Conservation (phyloP, 2,888 invertebrate species). For the Drosophila lacicola region DNA sequence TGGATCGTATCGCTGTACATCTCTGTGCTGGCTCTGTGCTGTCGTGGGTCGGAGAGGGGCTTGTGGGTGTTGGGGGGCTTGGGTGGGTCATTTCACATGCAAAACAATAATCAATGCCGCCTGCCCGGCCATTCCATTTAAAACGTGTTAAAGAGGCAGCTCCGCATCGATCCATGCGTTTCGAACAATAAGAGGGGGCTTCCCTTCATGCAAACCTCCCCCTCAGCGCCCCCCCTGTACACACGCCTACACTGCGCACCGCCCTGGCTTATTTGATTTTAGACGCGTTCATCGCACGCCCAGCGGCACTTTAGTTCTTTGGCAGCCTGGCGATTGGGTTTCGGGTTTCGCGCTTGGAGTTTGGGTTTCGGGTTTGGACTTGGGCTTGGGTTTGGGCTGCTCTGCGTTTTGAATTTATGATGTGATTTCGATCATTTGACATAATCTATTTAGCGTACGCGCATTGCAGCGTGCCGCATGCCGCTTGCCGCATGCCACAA, state of each 20-base stretch:
- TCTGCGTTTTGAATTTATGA: slow-evolving; percentile 80
- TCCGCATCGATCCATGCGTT: slow-evolving; percentile 24
- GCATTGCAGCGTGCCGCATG: slow-evolving; percentile 23
- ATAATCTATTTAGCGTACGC: slow-evolving; percentile 83
- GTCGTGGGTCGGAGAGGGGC: not conserved
- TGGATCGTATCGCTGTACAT: slow-evolving; percentile 27
- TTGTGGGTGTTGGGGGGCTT: not conserved
- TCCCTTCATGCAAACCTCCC: not conserved
- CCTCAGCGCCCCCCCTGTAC: not conserved
- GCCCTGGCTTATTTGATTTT: slow-evolving; percentile 77
- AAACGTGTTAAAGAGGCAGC: slow-evolving; percentile 77
- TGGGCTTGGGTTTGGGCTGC: slow-evolving; percentile 22
- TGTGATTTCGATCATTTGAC: slow-evolving; percentile 85
- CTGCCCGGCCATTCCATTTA: slow-evolving; percentile 68
- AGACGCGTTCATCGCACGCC: slow-evolving; percentile 71
- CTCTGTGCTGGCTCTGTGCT: slow-evolving; percentile 11
- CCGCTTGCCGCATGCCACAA: slow-evolving; percentile 18
- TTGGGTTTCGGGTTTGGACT: slow-evolving; percentile 4
- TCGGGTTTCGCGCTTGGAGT: slow-evolving; percentile 7
- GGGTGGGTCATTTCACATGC: slow-evolving; percentile 52
- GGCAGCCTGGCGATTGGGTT: slow-evolving; percentile 23
- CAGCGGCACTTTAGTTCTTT: slow-evolving; percentile 52
- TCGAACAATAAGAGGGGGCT: slow-evolving; percentile 23
- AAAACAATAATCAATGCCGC: slow-evolving; percentile 78
- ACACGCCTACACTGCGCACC: slow-evolving; percentile 68